These are phyloP conservation scores for Drepanosiphum platanoidis DNA, from an alignment of 2,888 invertebrate genomes.

Conservation along the genomic window DNA sequence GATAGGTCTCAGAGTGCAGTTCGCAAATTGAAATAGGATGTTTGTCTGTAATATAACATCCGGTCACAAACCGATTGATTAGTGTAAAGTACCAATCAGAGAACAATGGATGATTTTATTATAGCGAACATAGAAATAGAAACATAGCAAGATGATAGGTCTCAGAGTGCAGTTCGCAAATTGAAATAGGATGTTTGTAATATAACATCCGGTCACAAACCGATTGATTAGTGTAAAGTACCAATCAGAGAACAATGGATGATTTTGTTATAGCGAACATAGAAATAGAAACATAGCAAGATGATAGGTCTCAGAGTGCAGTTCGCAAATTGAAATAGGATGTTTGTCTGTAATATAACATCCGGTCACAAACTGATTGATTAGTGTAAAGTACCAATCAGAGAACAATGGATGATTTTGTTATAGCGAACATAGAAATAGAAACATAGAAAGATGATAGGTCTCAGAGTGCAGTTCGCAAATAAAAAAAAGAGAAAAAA, in stretches of 20 bases:
- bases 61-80: constrained; percentile 49
- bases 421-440: constrained; percentile 44
- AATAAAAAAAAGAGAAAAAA: too few species aligned
- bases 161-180: constrained; percentile 53
- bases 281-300: constrained; percentile 41
- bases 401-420: constrained; percentile 7
- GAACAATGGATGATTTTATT: constrained; percentile 50
- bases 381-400: not conserved
- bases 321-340: constrained; percentile 4
- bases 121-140: constrained; percentile 60
- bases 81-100: constrained; percentile 12
- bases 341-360: not conserved
- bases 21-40: not conserved
- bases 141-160: constrained; percentile 3
- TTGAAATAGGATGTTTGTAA: not conserved
- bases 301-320: constrained; percentile 57
- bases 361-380: not conserved
- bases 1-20: constrained; percentile 33
- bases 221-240: constrained; percentile 5
- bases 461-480: constrained; percentile 37
- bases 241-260: constrained; percentile 50
- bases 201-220: constrained; percentile 39
- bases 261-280: constrained; percentile 56
- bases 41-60: not conserved
- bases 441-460: constrained; percentile 9